Conservation (phyloP, 1,140 invertebrate genomes). For the Brachionus sp. region DNA sequence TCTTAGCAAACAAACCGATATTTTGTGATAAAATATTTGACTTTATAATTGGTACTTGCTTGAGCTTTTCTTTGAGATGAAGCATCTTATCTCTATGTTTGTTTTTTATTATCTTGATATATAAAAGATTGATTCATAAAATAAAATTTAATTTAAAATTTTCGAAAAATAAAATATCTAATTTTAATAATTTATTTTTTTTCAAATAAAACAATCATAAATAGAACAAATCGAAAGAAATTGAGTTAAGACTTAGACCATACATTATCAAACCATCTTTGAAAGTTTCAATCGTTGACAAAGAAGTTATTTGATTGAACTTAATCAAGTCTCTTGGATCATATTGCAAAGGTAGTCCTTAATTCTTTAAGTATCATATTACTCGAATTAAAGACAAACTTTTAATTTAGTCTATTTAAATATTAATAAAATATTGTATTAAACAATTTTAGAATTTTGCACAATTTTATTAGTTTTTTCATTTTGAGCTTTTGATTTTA, state of each 20-base stretch:
- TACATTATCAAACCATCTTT: no score
- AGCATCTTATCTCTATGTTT: constrained; percentile 25
- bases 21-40: constrained; percentile 14
- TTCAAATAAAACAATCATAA: background rate
- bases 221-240: no score
- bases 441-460: background rate
- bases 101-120: background rate
- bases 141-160: background rate
- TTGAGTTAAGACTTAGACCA: no score
- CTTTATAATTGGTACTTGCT: background rate
- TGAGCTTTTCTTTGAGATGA: constrained; percentile 3
- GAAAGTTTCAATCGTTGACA: no score
- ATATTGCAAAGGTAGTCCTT: no score
- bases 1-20: background rate
- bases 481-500: background rate
- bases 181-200: constrained; percentile 31
- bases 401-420: background rate
- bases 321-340: no score
- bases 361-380: no score
- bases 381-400: background rate
- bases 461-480: background rate
- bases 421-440: background rate
- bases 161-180: background rate
- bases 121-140: background rate
- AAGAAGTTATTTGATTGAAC: no score